Evolutionary conservation across 1,140 invertebrate species (phyloP).

Genomic region (Ephestia elutella): DNA sequence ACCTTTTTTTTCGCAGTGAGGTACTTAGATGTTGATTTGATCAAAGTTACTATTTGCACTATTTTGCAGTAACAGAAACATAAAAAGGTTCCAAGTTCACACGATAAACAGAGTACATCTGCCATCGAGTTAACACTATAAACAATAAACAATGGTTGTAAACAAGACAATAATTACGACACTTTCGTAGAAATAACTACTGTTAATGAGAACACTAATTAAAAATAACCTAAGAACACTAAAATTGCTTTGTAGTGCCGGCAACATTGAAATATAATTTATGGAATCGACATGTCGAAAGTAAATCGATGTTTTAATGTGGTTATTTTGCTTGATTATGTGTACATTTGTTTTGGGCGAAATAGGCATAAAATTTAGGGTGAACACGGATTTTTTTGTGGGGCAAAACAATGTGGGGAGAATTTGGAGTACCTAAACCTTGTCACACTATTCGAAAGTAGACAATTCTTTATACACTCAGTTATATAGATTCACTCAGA

Average conservation of each 20-base stretch:
- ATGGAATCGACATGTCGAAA: neutral
- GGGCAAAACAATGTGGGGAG: too few species aligned
- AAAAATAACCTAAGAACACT: conserved; percentile 7
- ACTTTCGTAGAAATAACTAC: neutral
- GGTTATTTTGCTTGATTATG: neutral
- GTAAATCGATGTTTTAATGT: neutral
- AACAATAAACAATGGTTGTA: conserved; percentile 2
- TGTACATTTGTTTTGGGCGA: too few species aligned
- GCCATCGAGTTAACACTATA: neutral
- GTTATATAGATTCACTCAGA: too few species aligned
- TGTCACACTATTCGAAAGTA: too few species aligned
- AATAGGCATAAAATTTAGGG: too few species aligned
- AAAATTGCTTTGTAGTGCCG: neutral
- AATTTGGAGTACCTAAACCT: too few species aligned
- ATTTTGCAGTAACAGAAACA: neutral
- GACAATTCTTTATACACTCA: too few species aligned
- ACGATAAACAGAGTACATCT: conserved; percentile 3
- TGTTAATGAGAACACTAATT: conserved; percentile 4
- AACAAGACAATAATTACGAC: conserved; percentile 3
- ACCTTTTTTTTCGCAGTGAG: too few species aligned
- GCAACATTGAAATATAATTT: neutral
- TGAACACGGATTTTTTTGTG: too few species aligned
- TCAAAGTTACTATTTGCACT: too few species aligned
- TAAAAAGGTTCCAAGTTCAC: neutral
- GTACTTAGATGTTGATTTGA: too few species aligned